Evolutionary conservation across 2,888 invertebrate genomes (phyloP).

Genomic region (Netelia virgata): DNA sequence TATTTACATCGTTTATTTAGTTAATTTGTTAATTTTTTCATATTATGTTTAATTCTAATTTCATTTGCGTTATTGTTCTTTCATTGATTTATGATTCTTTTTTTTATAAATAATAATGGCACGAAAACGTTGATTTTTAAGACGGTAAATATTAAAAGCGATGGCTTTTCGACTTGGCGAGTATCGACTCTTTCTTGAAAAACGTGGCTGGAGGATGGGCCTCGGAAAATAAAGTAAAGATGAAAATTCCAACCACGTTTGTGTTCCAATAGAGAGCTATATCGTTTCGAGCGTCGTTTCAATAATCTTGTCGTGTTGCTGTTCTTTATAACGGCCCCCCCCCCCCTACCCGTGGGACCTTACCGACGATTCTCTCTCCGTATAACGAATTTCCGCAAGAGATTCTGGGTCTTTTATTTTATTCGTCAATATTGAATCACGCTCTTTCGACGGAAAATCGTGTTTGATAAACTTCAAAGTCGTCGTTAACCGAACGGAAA

Average conservation of each 20-base stretch:
- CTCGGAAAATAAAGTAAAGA: neutral
- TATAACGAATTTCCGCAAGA: neutral
- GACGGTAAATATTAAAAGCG: slow-evolving; percentile 27
- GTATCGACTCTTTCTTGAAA: slow-evolving; percentile 44
- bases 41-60: no score
- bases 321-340: slow-evolving; percentile 23
- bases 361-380: slow-evolving; percentile 7
- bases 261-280: slow-evolving; percentile 27
- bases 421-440: slow-evolving; percentile 14
- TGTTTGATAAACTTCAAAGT: neutral
- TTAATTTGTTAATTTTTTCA: no score
- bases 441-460: neutral
- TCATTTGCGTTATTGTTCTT: no score
- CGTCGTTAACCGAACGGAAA: neutral
- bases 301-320: slow-evolving; percentile 52
- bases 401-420: no score
- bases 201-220: neutral
- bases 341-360: neutral
- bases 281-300: slow-evolving; percentile 47
- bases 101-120: neutral
- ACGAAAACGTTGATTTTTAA: neutral
- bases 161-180: slow-evolving; percentile 1
- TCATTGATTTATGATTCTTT: no score
- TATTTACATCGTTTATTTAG: no score
- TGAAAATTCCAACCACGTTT: slow-evolving; percentile 63